Evolutionary conservation across 2,113 vertebrate genomes (phyloP).

Genomic region (Pedionomus torquatus): DNA sequence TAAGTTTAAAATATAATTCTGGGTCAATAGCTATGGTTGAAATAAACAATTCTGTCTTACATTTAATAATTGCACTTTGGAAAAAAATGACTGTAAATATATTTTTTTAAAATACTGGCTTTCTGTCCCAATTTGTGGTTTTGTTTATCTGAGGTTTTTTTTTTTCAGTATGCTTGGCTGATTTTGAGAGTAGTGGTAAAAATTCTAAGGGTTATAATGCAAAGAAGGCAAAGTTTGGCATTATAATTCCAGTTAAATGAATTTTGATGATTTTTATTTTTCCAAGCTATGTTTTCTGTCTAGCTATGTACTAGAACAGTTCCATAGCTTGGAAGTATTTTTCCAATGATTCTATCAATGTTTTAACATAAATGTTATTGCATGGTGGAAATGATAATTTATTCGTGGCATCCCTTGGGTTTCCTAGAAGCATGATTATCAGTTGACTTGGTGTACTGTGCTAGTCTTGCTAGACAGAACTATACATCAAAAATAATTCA

Average conservation of each 20-base stretch:
- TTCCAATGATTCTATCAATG: not conserved
- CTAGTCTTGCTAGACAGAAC: not conserved
- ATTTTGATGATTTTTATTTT: not conserved
- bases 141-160: not conserved
- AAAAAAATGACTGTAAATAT: not conserved
- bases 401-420: not conserved
- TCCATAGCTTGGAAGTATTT: not conserved
- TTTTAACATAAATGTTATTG: not conserved
- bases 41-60: not conserved
- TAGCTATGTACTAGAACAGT: not conserved
- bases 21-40: not conserved
- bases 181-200: not conserved
- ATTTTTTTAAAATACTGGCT: not conserved
- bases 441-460: not conserved
- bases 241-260: not conserved
- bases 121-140: not conserved
- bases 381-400: not conserved
- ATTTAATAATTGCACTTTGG: not conserved
- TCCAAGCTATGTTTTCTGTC: not conserved
- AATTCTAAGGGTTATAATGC: not conserved
- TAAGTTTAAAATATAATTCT: not conserved
- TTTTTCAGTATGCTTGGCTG: not conserved
- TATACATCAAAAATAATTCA: constrained; percentile 35
- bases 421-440: not conserved
- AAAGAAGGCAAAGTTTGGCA: not conserved